These are phyloP conservation scores for Neopipo cinnamomea DNA, from an alignment of 2,113 vertebrate genomes.

Conservation along the genomic window DNA sequence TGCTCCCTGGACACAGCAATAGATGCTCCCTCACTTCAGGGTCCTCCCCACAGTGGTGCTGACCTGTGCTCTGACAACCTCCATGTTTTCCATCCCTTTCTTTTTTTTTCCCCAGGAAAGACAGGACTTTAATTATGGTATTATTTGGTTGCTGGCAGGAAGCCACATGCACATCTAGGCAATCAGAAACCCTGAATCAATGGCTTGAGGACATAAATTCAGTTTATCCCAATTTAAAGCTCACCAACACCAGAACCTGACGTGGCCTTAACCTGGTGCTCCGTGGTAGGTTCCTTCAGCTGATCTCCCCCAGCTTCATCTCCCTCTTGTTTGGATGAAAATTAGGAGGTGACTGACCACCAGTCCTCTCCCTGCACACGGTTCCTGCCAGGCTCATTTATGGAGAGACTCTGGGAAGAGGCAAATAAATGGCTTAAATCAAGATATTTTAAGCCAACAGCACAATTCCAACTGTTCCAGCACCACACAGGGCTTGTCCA, in stretches of 20 bases:
- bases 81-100: not conserved
- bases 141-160: not conserved
- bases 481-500: not conserved
- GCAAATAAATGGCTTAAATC: not conserved
- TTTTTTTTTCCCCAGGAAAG: not conserved
- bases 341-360: not conserved
- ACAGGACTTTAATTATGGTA: not conserved
- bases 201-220: not conserved
- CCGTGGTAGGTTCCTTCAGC: not conserved
- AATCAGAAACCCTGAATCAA: not conserved
- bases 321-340: not conserved
- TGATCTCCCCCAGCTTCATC: not conserved
- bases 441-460: not conserved
- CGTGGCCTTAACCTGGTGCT: not conserved
- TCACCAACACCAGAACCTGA: not conserved
- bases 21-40: not conserved
- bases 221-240: not conserved
- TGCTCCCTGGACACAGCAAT: not conserved
- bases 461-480: not conserved
- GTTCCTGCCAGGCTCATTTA: not conserved
- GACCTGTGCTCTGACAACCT: not conserved
- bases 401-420: not conserved
- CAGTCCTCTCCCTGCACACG: not conserved
- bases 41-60: not conserved
- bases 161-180: not conserved